Evolutionary conservation across 2,888 invertebrate genomes (phyloP).

Genomic region (Melanophora roralis): DNA sequence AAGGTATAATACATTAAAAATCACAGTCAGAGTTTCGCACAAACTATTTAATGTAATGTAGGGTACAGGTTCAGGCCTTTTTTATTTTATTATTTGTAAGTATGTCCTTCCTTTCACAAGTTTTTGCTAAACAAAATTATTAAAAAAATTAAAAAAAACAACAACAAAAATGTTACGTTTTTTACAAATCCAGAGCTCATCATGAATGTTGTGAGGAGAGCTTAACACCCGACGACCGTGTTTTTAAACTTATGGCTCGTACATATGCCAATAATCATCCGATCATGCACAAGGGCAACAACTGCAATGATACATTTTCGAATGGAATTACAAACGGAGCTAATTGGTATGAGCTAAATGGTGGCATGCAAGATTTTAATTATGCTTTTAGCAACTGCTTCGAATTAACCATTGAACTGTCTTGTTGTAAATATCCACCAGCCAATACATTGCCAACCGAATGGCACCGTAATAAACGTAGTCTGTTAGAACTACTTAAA

Average conservation of each 20-base stretch:
- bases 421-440: conserved; percentile 95
- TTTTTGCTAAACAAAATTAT: background rate
- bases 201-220: conserved; percentile 85
- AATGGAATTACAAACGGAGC: conserved; percentile 95
- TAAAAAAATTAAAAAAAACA: background rate
- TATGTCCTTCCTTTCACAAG: background rate
- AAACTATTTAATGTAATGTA: no score
- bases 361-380: conserved; percentile 99
- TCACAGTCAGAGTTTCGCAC: no score
- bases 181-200: conserved; percentile 74
- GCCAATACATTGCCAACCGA: conserved; percentile 84
- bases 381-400: conserved; percentile 96
- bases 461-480: conserved; percentile 92
- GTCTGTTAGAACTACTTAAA: conserved; percentile 90
- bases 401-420: conserved; percentile 97
- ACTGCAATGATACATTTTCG: conserved; percentile 86
- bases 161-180: conserved; percentile 4
- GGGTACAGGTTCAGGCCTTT: background rate
- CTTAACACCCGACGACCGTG: conserved; percentile 86
- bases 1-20: no score
- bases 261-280: conserved; percentile 86
- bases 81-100: background rate
- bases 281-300: conserved; percentile 85
- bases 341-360: conserved; percentile 91
- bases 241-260: conserved; percentile 88